Base-by-base conservation (phyloP, 2,888 invertebrate species). In the Rhagophthalmus giganteus region DNA sequence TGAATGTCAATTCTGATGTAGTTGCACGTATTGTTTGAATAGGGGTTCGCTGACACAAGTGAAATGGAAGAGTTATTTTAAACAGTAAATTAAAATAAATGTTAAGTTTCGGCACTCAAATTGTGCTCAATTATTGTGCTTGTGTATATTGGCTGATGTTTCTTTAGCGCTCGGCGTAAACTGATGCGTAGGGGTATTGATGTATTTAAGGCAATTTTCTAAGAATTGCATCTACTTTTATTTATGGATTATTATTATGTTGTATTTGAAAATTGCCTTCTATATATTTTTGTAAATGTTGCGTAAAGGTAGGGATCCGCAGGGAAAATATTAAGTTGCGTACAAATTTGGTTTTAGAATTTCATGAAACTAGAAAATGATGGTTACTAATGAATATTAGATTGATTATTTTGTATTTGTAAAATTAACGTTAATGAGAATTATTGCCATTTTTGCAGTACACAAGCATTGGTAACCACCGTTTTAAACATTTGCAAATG, bases 101-200 rank as follows among this genome's bases (percentile, higher is more conserved):
- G n/a, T n/a, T n/a, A n/a, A n/a, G n/a, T n/a, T n/a, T n/a, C n/a
- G n/a, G n/a, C n/a, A n/a, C n/a, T n/a, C n/a, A n/a, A n/a, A n/a
- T n/a, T n/a, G n/a, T n/a, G n/a, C n/a, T n/a, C n/a, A n/a, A n/a
- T n/a, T n/a, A n/a, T n/a, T n/a, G n/a, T n/a, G n/a, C n/a, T n/a
- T n/a, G n/a, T n/a, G n/a, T n/a, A 30, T 25, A 45, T 54, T 54
- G 49, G 49, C 54, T 44, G 39, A 35, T 44, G 16, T 54, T 54
- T 44, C 46, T 41, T 31, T 24, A 24, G 7, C 48, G 49, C 34
- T 49, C 49, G 25, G 54, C 54, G 49, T 54, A 45, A 48, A 33
- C 14, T 45, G 51, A 13, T 53, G 47, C 53, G 48, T 48, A n/a
- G n/a, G n/a, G n/a, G n/a, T n/a, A 13, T 44, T 32, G 24, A 33